These are phyloP conservation scores for Nemurella pictetii DNA, from an alignment of 2,888 invertebrate species.

Conservation along the genomic window DNA sequence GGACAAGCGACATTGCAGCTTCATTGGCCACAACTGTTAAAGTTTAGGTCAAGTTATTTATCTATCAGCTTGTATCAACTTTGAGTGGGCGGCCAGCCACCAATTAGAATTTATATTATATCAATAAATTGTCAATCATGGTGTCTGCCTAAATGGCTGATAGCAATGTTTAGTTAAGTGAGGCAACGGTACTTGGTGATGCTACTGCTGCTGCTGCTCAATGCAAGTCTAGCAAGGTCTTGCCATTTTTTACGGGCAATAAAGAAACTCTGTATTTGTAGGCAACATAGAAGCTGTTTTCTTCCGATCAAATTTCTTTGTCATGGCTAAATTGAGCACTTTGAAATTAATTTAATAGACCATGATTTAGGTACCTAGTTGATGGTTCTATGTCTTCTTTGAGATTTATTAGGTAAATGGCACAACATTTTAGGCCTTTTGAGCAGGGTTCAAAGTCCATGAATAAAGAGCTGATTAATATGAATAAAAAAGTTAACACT, in stretches of 20 bases:
- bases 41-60: too few relatives aligned
- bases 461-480: not conserved
- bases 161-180: not conserved
- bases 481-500: not conserved
- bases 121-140: not conserved
- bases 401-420: too few relatives aligned
- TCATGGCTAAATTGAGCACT: too few relatives aligned
- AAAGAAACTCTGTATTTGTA: not conserved
- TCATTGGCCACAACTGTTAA: too few relatives aligned
- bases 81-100: too few relatives aligned
- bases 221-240: not conserved
- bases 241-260: not conserved
- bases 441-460: not conserved
- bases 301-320: not conserved
- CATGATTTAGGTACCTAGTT: too few relatives aligned
- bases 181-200: not conserved
- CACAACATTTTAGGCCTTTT: not conserved
- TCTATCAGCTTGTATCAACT: too few relatives aligned
- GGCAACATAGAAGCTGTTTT: not conserved
- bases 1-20: too few relatives aligned
- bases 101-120: too few relatives aligned
- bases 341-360: too few relatives aligned
- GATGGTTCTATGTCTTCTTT: too few relatives aligned
- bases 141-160: not conserved
- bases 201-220: not conserved